phyloP scores from a whole-genome alignment of 2,888 invertebrate species.

The Amblyjoppa fuscipennis region DNA sequence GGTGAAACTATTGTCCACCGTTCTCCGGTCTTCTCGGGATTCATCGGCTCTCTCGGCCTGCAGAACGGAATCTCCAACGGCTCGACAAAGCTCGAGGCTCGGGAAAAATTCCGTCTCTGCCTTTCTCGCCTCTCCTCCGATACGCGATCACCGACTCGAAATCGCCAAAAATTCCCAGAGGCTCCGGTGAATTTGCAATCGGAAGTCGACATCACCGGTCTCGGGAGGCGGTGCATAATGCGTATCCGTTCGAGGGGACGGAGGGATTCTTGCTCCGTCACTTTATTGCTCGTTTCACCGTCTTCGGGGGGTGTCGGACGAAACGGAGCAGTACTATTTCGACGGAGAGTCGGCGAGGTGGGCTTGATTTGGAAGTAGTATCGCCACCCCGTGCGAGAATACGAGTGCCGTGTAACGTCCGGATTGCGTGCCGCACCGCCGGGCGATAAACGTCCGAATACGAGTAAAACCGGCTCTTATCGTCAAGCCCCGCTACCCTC shows the following conservation, averaged over 20 bases:
- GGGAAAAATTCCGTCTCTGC: slow-evolving; percentile 40
- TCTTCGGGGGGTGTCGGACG: slow-evolving; percentile 24
- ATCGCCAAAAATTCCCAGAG: neutral
- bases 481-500: slow-evolving; percentile 31
- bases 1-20: slow-evolving; percentile 74
- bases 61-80: neutral
- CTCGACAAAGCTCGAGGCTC: slow-evolving; percentile 23
- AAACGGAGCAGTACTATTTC: slow-evolving; percentile 60
- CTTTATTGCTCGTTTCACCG: slow-evolving; percentile 64
- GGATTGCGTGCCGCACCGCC: slow-evolving; percentile 75
- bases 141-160: neutral
- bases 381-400: slow-evolving; percentile 69
- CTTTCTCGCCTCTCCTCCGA: slow-evolving; percentile 12
- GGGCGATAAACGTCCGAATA: slow-evolving; percentile 77
- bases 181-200: slow-evolving; percentile 32
- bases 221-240: slow-evolving; percentile 7
- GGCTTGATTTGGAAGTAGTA: slow-evolving; percentile 68
- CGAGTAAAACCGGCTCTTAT: slow-evolving; percentile 76
- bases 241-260: neutral
- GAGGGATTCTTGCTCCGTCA: slow-evolving; percentile 50
- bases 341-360: neutral
- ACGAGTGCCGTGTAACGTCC: slow-evolving; percentile 71
- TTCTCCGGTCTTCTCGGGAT: slow-evolving; percentile 29
- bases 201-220: slow-evolving; percentile 39
- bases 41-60: neutral